These are phyloP conservation scores for Oncorhynchus clarkii DNA, from an alignment of 2,113 vertebrate species.

Conservation along the genomic window DNA sequence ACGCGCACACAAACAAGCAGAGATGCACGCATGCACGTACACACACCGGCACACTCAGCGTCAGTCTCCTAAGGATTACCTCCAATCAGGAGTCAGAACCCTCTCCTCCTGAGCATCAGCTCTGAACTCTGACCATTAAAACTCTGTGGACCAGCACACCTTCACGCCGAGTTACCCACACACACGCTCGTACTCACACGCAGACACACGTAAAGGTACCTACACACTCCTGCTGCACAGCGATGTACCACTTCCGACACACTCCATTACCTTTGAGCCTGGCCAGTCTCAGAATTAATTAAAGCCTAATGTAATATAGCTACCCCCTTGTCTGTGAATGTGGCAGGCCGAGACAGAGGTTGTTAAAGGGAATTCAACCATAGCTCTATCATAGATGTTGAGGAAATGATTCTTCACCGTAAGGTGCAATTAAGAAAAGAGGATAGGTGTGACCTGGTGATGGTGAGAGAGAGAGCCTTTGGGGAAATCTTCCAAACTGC, in stretches of 20 bases:
- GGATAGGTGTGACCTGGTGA: slow-evolving; percentile 63
- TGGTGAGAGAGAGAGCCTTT: slow-evolving; percentile 49
- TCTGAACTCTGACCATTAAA: slow-evolving; percentile 27
- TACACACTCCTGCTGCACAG: no score
- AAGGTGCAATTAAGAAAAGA: slow-evolving; percentile 72
- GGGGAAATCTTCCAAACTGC: slow-evolving; percentile 66
- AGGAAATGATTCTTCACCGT: slow-evolving; percentile 72
- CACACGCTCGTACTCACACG: slow-evolving; percentile 9
- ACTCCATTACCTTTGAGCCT: slow-evolving; percentile 54
- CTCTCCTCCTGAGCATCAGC: slow-evolving; percentile 1
- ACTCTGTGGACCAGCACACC: slow-evolving; percentile 24
- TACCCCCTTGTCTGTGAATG: slow-evolving; percentile 68
- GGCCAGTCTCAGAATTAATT: slow-evolving; percentile 74
- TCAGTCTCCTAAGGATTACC: no score
- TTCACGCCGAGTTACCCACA: slow-evolving; percentile 6
- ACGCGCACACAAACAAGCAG: neutral
- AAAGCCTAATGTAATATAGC: slow-evolving; percentile 63
- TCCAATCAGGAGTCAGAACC: no score
- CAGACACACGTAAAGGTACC: no score
- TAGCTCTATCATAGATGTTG: slow-evolving; percentile 44
- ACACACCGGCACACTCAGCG: neutral
- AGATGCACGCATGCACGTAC: neutral
- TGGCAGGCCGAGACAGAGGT: slow-evolving; percentile 57
- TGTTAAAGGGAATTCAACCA: slow-evolving; percentile 72
- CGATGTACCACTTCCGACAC: neutral